These are phyloP conservation scores for Coenonympha arcania DNA, from an alignment of 2,888 invertebrate species.

Conservation along the genomic window DNA sequence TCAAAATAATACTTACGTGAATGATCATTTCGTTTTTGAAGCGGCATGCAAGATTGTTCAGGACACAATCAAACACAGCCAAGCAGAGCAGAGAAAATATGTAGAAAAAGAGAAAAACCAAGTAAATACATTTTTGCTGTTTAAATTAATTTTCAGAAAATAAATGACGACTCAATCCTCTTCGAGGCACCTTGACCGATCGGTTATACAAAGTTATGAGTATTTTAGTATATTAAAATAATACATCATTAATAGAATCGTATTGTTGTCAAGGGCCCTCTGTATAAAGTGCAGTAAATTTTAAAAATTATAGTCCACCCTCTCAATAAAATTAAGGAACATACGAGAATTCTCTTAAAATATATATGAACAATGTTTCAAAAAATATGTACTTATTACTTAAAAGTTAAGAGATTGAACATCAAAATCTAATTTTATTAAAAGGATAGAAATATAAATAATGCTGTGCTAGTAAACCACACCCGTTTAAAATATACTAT, in stretches of 20 bases:
- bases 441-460: conserved; percentile 55
- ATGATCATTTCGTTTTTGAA: conserved; percentile 80
- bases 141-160: conserved; percentile 70
- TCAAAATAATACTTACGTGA: conserved; percentile 83
- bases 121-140: conserved; percentile 79
- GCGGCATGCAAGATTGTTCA: conserved; percentile 84
- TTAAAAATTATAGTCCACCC: conserved; percentile 55
- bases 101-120: conserved; percentile 82
- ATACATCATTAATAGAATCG: background rate
- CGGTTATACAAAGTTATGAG: background rate
- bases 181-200: conserved; percentile 63
- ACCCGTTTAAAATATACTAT: conserved; percentile 32
- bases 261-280: conserved; percentile 58
- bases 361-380: background rate
- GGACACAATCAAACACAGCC: conserved; percentile 87
- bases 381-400: background rate
- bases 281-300: conserved; percentile 70
- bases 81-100: conserved; percentile 88
- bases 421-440: conserved; percentile 32
- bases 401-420: conserved; percentile 14
- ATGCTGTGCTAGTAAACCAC: conserved; percentile 70
- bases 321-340: conserved; percentile 43
- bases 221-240: background rate
- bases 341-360: conserved; percentile 6
- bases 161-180: conserved; percentile 66